Conservation (phyloP, 2,113 vertebrate species). For the Cebus imitator region DNA sequence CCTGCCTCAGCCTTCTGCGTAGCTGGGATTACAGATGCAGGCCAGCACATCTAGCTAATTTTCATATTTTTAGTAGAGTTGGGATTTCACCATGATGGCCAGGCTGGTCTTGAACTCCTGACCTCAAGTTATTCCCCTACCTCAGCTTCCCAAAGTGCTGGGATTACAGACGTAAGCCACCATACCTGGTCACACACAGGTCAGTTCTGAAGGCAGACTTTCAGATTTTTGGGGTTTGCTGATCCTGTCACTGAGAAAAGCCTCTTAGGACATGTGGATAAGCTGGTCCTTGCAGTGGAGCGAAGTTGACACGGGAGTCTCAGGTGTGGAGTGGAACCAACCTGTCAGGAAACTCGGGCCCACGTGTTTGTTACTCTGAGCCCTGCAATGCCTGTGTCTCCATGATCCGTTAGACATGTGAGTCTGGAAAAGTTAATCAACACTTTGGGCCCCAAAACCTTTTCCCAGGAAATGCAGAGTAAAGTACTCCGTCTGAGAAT, state of each 20-base stretch:
- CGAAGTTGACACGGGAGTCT: not conserved
- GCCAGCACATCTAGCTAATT: too few species aligned
- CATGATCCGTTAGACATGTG: not conserved
- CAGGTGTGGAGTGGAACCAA: too few species aligned
- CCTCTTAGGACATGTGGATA: accelerated
- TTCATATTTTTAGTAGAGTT: too few species aligned
- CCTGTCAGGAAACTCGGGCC: not conserved
- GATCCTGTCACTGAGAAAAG: accelerated
- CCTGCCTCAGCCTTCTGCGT: too few species aligned
- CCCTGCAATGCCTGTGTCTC: not conserved
- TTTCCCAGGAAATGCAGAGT: not conserved
- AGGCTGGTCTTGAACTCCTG: too few species aligned
- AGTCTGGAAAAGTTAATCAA: not conserved
- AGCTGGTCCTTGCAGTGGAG: accelerated
- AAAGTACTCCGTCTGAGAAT: accelerated
- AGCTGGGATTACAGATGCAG: too few species aligned
- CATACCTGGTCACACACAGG: not conserved
- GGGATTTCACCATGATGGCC: too few species aligned
- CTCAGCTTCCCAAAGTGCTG: too few species aligned
- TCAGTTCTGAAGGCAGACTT: not conserved
- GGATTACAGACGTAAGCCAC: too few species aligned
- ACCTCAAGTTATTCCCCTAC: too few species aligned
- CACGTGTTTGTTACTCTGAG: accelerated
- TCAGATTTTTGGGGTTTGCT: accelerated
- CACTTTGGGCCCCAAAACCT: not conserved